Evolutionary conservation across 2,797 vertebrate species (phyloP), one percentile per base, ranked within the genome.

Genomic region (Anguilla anguilla): DNA sequence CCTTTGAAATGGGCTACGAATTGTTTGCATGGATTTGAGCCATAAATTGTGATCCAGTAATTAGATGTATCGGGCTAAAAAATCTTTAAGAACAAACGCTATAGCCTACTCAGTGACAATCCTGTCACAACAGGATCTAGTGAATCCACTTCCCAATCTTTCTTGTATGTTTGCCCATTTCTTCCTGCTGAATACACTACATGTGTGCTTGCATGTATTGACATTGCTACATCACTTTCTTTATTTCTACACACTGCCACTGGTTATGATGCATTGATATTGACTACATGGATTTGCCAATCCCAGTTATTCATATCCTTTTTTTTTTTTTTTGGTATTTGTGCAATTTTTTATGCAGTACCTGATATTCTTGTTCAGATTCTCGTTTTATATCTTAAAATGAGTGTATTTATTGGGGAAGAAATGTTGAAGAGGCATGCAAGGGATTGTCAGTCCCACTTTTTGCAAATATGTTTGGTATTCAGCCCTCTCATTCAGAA

Each of bases 51-150:
- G 87, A 90, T 92, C 92, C 92, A 86, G 91, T 92, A 92, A 93
- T 94, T 93, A 92, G 91, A 92, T 93, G 90, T 93, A 94, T 92
- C 92, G 89, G 92, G 93, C 94, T 46, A 46, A 46, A 91, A 90
- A 93, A 93, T 91, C 93, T 94, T 88, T 84, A 9, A 94, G 92
- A 96, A 93, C 95, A 97, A 97, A 96, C 96, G 96, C 90, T 88
- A 89, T 10, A 31, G 89, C 92, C 6, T 61, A 53, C 51, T 9
- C 51, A 53, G n/a, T n/a, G 79, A 94, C 94, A 93, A 95, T 97
- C 96, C 96, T 96, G 96, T 94, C 96, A 91, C 93, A 95, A 96
- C 96, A 96, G 96, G 96, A 97, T 97, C 95, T 96, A 94, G 94
- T 96, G 95, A 92, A 94, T 89, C 72, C 79, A 92, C 64, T 90